Conservation (phyloP, 2,113 vertebrate species). For the Trogon surrucura region DNA sequence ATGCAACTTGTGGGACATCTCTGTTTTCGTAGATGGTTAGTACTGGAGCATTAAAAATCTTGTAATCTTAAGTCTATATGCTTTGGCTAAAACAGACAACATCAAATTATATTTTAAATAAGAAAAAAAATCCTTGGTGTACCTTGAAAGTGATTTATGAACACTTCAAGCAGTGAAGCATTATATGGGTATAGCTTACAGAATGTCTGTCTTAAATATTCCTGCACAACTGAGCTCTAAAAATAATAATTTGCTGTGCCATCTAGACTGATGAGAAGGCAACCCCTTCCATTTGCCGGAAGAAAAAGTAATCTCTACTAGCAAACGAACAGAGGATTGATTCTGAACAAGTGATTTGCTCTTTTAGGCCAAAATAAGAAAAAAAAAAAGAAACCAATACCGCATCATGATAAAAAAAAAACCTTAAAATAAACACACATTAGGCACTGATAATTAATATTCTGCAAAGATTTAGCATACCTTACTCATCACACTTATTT, state of each 20-base stretch:
- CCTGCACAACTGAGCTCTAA: neutral
- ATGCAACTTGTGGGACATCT: neutral
- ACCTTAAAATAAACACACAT: neutral
- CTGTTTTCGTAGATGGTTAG: neutral
- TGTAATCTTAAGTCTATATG: neutral
- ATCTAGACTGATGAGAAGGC: neutral
- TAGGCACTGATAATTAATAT: neutral
- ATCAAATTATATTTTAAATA: slow-evolving; percentile 12
- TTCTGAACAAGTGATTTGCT: neutral
- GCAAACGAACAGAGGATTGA: neutral
- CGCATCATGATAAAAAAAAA: neutral
- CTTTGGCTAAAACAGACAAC: neutral
- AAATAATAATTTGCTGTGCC: slow-evolving; percentile 6
- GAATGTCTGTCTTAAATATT: neutral
- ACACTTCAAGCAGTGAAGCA: neutral
- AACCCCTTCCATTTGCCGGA: neutral
- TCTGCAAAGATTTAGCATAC: neutral
- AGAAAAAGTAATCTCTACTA: neutral
- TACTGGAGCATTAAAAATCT: neutral
- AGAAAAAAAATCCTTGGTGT: neutral
- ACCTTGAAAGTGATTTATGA: neutral
- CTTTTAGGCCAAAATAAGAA: neutral
- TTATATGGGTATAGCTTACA: neutral
- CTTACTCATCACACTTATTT: neutral
- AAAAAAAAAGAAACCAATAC: neutral